Conservation (phyloP, 2,888 invertebrate genomes). For the Allygus modestus region DNA sequence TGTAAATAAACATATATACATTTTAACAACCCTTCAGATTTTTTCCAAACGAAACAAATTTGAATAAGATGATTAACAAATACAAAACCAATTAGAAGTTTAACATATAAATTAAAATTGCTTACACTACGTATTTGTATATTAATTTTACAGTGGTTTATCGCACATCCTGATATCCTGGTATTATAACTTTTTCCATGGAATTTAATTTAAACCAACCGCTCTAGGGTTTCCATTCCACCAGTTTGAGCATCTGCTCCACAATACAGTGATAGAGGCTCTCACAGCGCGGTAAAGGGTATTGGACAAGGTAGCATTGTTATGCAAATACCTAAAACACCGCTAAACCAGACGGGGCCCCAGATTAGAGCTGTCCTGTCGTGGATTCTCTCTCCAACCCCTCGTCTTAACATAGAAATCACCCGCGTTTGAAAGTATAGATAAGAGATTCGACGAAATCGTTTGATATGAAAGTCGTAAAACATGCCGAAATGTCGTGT, state of each 20-base stretch:
- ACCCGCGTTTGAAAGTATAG: neutral
- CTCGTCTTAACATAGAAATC: conserved; percentile 36
- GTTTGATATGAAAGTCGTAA: too few species aligned
- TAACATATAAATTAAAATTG: too few species aligned
- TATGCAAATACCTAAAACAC: conserved; percentile 20
- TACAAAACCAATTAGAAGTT: too few species aligned
- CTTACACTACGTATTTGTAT: too few species aligned
- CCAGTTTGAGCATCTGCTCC: neutral
- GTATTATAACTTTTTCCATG: too few species aligned
- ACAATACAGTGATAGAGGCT: conserved; percentile 12
- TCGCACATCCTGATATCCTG: too few species aligned
- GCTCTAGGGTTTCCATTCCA: neutral
- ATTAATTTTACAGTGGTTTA: too few species aligned
- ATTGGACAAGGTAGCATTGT: conserved; percentile 24
- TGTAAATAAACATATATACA: too few species aligned
- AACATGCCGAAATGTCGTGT: too few species aligned
- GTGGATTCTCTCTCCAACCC: conserved; percentile 4
- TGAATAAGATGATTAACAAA: too few species aligned
- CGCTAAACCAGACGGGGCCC: conserved; percentile 10
- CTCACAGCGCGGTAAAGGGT: conserved; percentile 6
- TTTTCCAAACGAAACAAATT: too few species aligned
- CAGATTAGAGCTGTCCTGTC: conserved; percentile 2
- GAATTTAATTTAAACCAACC: neutral
- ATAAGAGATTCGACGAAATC: neutral
- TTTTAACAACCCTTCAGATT: too few species aligned